Evolutionary conservation across 2,888 invertebrate species (phyloP), one percentile per base, ranked within the genome.

Genomic region (Papilio gigon): DNA sequence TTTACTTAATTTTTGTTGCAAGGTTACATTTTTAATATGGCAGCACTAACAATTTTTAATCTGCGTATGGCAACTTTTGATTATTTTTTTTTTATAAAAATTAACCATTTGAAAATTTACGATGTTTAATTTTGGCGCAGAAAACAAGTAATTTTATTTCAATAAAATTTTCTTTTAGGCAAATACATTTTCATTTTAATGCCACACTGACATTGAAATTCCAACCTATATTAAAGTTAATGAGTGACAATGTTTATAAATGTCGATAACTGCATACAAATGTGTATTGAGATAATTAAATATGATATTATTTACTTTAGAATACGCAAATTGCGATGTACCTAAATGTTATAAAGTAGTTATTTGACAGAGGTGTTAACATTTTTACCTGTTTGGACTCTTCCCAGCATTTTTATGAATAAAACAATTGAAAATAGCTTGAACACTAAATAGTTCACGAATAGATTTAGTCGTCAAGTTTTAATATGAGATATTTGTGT

Each of bases 331-430:
- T 50, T 27, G 2, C 8, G 8, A 30, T 17, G 2, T 3, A n/a
- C 30, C n/a, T 30, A 53, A 35, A 35, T 17, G 3, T 53, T 30
- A 53, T 6, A n/a, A 44, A 0, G 9, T 22, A n/a, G 27, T 50
- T 27, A 25, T 22, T 20, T 8, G 4, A 9, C 35, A 35, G 35
- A 20, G 12, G 1, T 59, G 17, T 6, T 20, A 59, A 14, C 3
- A 22, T 47, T 33, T n/a, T 81, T 72, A 87, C 87, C 87, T 37
- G 87, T 86, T 78, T 86, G 86, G 42, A 87, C 83, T 75, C 71
- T 80, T 6, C 77, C 72, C 72, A 79, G 71, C 87, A 87, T 87
- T 22, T 72, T 77, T 1, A 42, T 70, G 37, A 71, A 70, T n/a
- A 68, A 64, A 35, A 27, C 9, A 53, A 53, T 30, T 30, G 17